Percentiles rank a stretch among this genome's conserved stretches.
phyloP scores from a whole-genome alignment of 2,113 vertebrate genomes.

The Morone saxatilis region DNA sequence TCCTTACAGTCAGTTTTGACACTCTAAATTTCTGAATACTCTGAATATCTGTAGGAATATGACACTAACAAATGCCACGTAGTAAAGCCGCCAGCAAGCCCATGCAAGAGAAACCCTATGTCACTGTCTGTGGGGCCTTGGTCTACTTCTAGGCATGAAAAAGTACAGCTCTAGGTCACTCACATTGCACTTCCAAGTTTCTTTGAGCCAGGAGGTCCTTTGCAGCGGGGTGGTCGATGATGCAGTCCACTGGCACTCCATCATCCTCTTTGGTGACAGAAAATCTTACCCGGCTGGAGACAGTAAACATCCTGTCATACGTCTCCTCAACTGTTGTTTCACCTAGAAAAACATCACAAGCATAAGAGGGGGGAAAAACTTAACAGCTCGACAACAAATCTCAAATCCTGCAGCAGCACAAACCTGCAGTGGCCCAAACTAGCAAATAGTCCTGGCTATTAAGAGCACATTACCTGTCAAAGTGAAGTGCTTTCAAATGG shows the following conservation, averaged over 20 bases:
- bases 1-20: no score
- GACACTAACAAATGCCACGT: background rate
- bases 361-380: slow-evolving; percentile 16
- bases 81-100: background rate
- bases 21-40: no score
- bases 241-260: slow-evolving; percentile 92
- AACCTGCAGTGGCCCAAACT: slow-evolving; percentile 44
- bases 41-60: background rate
- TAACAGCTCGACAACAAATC: slow-evolving; percentile 44
- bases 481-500: slow-evolving; percentile 55
- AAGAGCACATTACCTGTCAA: slow-evolving; percentile 67
- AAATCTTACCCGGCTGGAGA: slow-evolving; percentile 92
- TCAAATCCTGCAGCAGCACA: slow-evolving; percentile 23
- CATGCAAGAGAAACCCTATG: background rate
- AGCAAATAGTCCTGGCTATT: slow-evolving; percentile 56
- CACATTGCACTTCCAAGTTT: slow-evolving; percentile 96
- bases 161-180: slow-evolving; percentile 79
- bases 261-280: slow-evolving; percentile 95
- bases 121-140: background rate
- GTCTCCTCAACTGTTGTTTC: slow-evolving; percentile 92
- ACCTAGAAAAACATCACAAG: slow-evolving; percentile 78
- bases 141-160: slow-evolving; percentile 11
- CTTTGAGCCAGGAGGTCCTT: slow-evolving; percentile 96
- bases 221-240: slow-evolving; percentile 96
- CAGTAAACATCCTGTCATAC: slow-evolving; percentile 94